These are phyloP conservation scores for Hippotragus niger DNA, from an alignment of 2,113 vertebrate species.

Conservation along the genomic window DNA sequence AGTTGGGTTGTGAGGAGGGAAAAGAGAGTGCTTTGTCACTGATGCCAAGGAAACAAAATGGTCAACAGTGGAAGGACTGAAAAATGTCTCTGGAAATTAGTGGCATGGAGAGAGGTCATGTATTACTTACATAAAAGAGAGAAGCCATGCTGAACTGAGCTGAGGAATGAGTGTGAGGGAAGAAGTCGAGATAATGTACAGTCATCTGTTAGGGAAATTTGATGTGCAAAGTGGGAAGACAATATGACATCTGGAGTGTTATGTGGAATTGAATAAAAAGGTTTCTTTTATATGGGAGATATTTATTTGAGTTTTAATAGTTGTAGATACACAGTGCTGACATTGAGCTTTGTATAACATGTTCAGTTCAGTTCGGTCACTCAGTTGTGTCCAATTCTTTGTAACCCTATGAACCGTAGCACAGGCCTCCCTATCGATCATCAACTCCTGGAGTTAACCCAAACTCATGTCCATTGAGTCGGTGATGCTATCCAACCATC, in stretches of 20 bases:
- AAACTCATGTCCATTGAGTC: background rate
- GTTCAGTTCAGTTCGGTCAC: background rate
- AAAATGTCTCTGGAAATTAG: background rate
- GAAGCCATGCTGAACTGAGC: background rate
- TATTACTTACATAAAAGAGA: background rate
- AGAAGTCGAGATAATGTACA: background rate
- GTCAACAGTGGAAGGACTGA: background rate
- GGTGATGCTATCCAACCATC: background rate
- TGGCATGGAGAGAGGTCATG: background rate
- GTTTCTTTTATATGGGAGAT: background rate
- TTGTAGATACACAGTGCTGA: background rate
- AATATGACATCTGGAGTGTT: background rate
- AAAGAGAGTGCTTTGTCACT: background rate
- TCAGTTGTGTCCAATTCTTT: background rate
- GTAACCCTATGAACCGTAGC: fast-evolving
- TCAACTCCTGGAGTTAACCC: background rate
- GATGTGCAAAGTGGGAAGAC: background rate
- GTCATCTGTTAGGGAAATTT: background rate
- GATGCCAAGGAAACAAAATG: background rate
- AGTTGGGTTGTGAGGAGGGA: background rate
- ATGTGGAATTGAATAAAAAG: background rate
- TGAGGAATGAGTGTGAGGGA: background rate
- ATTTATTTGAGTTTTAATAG: background rate
- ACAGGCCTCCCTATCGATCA: background rate
- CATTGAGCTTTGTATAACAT: background rate